A percentile compares a stretch with the other conserved stretches of the same genome.
phyloP scores from a whole-genome alignment of 2,888 invertebrate genomes.

The Tetragnatha montana region DNA sequence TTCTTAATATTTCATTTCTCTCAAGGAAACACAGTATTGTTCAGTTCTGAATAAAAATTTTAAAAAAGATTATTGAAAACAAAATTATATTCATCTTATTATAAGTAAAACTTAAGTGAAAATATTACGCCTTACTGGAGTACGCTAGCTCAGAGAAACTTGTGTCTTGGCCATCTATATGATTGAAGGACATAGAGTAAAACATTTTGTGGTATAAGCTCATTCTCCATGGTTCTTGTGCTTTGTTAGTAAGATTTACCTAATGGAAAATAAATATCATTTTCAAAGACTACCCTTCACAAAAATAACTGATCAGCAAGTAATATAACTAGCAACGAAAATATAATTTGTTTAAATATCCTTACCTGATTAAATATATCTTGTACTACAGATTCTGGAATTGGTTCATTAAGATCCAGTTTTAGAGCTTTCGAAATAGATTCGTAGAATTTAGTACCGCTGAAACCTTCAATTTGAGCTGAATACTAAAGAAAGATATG shows the following conservation, averaged over 20 bases:
- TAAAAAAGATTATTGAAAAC: neutral
- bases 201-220: slow-evolving; percentile 31
- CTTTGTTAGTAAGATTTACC: neutral
- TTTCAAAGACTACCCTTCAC: no score
- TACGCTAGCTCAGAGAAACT: neutral
- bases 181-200: slow-evolving; percentile 29
- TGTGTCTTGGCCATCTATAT: slow-evolving; percentile 17
- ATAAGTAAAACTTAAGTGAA: neutral
- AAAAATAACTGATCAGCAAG: no score
- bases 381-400: slow-evolving; percentile 4
- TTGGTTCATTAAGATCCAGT: neutral
- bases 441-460: neutral
- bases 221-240: slow-evolving; percentile 27
- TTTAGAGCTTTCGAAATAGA: neutral
- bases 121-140: slow-evolving; percentile 14
- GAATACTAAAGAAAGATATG: neutral
- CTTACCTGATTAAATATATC: slow-evolving; percentile 22
- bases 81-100: neutral
- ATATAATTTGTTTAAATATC: neutral
- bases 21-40: no score
- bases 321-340: no score
- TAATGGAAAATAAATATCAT: no score
- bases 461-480: slow-evolving; percentile 2
- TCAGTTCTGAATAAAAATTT: neutral
- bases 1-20: no score